Percentiles rank a stretch among this genome's conserved stretches.
Evolutionary conservation across 1,140 invertebrate genomes (phyloP).

Genomic region (Semibalanus balanoides): DNA sequence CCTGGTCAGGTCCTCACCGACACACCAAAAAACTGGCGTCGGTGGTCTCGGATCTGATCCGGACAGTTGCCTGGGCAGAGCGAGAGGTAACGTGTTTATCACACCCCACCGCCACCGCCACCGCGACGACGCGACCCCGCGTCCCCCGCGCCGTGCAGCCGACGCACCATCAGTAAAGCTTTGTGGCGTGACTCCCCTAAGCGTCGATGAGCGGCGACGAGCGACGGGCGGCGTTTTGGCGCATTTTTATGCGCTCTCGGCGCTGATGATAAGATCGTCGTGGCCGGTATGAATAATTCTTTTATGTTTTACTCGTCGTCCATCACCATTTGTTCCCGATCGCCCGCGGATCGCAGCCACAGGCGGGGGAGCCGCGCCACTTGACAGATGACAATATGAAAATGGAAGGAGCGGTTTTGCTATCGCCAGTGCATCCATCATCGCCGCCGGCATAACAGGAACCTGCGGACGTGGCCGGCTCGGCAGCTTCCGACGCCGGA

Average conservation of each 20-base stretch:
- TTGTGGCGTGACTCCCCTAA: not conserved
- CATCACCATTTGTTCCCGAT: not conserved
- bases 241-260: not conserved
- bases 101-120: too few relatives aligned
- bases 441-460: not conserved
- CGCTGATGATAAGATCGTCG: conserved; percentile 1
- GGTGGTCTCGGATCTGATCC: not conserved
- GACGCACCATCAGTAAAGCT: not conserved
- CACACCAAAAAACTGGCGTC: not conserved
- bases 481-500: too few relatives aligned
- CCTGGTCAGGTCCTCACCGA: not conserved
- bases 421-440: not conserved
- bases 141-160: not conserved
- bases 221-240: too few relatives aligned
- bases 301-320: not conserved
- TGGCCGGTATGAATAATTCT: not conserved
- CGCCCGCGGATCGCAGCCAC: not conserved
- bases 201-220: not conserved
- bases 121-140: not conserved
- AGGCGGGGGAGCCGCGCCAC: not conserved
- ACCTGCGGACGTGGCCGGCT: not conserved
- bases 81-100: not conserved
- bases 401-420: not conserved
- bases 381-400: conserved; percentile 2
- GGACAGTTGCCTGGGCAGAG: not conserved